Percentiles rank a stretch among this genome's conserved stretches.
Evolutionary conservation across 2,113 vertebrate genomes (phyloP).

Genomic region (Gasterosteus nipponicus): DNA sequence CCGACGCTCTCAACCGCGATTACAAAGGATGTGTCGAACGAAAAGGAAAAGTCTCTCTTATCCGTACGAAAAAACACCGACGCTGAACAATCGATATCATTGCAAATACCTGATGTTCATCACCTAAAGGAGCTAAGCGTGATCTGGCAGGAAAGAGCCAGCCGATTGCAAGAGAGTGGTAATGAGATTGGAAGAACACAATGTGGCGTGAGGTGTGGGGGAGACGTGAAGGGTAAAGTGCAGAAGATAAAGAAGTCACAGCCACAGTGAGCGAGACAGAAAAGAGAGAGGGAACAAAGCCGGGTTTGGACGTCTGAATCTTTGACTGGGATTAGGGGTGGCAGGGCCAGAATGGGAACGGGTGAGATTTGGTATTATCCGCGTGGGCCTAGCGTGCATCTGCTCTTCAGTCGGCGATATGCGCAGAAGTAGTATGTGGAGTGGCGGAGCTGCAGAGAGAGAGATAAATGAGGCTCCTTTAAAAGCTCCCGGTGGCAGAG

Average conservation of each 20-base stretch:
- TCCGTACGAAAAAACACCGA: neutral
- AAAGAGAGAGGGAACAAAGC: neutral
- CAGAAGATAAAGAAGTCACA: constrained; percentile 41
- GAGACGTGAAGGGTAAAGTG: constrained; percentile 18
- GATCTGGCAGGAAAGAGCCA: constrained; percentile 24
- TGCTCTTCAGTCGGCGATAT: constrained; percentile 38
- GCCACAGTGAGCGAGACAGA: constrained; percentile 11
- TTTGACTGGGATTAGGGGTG: constrained; percentile 48
- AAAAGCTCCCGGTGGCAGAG: constrained; percentile 59
- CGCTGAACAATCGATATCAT: constrained; percentile 6
- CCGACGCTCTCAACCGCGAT: neutral
- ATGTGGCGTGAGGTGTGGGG: neutral
- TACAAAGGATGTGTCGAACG: too few species aligned
- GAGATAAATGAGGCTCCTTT: constrained; percentile 39
- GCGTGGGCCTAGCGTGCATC: constrained; percentile 42
- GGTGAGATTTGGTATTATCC: constrained; percentile 68
- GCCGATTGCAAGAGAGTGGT: constrained; percentile 27
- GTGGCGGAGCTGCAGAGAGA: neutral
- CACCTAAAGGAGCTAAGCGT: constrained; percentile 32
- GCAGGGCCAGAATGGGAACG: constrained; percentile 45
- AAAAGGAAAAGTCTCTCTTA: neutral
- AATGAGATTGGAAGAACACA: constrained; percentile 52
- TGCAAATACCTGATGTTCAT: constrained; percentile 33
- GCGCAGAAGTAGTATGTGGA: constrained; percentile 37
- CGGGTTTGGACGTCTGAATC: constrained; percentile 26